Evolutionary conservation across 2,113 vertebrate species (phyloP), one percentile per base, ranked within the genome.

Genomic region (Pterocles gutturalis): DNA sequence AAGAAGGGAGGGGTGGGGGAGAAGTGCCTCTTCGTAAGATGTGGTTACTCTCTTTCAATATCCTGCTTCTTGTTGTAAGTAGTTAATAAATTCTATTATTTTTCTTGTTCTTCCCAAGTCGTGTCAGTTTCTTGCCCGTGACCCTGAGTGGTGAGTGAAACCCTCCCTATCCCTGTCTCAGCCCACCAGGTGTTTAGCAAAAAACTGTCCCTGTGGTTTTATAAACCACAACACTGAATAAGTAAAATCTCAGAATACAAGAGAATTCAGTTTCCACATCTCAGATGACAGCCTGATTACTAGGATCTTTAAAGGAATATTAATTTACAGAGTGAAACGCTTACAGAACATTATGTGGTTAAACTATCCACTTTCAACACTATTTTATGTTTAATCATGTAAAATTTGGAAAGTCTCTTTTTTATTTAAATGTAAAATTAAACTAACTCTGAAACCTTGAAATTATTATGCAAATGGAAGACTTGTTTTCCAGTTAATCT

Each of bases 251-350:
- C 34, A 48, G 13, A 5, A 49, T 22, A 60, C 11, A 69, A 61
- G 15, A 41, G 8, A 53, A 60, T 60, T 64, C 28, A 17, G 4
- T 77, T 95, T 53, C 54, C 33, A 33, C 26, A 26, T 89, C 12
- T 87, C 0, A 0, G 8, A 46, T 51, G 8, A 51, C 2, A 78
- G 7, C 7, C 13, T 60, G 22, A 33, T 10, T 11, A 19, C 3
- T 25, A 45, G 1, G 34, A 69, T 53, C 6, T 55, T 85, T 53
- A 60, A 67, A 69, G 8, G 13, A 66, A 25, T n/a, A 55, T 69
- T 86, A 83, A 22, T 83, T 80, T 89, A 58, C 8, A 22, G 10
- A 49, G 15, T 21, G 7, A 57, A 79, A 62, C 3, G 49, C 8
- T 64, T 76, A 46, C 31, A 71, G 46, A 83, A 58, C 2, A 36